These are phyloP conservation scores for Trematocara zebra DNA, from an alignment of 2,113 vertebrate genomes.

Conservation along the genomic window DNA sequence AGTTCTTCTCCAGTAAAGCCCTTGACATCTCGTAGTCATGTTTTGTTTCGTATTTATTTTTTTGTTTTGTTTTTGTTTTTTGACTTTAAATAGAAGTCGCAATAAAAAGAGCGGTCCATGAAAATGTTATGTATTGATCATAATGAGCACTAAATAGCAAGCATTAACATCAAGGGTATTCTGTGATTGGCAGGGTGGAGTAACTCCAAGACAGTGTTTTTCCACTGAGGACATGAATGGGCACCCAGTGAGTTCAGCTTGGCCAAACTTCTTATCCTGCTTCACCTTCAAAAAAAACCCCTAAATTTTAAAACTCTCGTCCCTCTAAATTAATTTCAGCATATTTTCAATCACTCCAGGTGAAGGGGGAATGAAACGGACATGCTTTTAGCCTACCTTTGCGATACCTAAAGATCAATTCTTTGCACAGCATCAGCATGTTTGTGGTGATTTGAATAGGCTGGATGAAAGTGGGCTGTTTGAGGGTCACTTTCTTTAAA, in stretches of 20 bases:
- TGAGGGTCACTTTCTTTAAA: background rate
- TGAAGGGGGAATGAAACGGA: conserved; percentile 1
- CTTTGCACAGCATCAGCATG: conserved; percentile 2
- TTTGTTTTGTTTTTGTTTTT: background rate
- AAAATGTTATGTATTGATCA: background rate
- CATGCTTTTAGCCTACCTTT: background rate
- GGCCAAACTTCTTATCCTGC: background rate
- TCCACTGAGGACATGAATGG: conserved; percentile 63
- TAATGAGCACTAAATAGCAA: background rate
- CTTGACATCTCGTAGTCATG: background rate
- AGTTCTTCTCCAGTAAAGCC: background rate
- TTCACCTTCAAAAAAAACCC: background rate
- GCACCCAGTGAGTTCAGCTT: conserved; percentile 63
- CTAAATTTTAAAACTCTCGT: background rate
- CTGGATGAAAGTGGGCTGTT: background rate
- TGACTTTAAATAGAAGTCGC: background rate
- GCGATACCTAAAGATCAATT: background rate
- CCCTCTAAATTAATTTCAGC: background rate
- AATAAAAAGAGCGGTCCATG: background rate
- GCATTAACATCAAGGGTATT: conserved; percentile 31
- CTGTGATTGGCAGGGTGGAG: conserved; percentile 63
- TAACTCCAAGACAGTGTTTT: conserved; percentile 51
- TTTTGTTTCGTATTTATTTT: background rate
- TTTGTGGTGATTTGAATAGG: conserved; percentile 4
- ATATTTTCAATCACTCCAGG: background rate